phyloP scores from a whole-genome alignment of 2,797 vertebrate species.

The Phoebastria nigripes region DNA sequence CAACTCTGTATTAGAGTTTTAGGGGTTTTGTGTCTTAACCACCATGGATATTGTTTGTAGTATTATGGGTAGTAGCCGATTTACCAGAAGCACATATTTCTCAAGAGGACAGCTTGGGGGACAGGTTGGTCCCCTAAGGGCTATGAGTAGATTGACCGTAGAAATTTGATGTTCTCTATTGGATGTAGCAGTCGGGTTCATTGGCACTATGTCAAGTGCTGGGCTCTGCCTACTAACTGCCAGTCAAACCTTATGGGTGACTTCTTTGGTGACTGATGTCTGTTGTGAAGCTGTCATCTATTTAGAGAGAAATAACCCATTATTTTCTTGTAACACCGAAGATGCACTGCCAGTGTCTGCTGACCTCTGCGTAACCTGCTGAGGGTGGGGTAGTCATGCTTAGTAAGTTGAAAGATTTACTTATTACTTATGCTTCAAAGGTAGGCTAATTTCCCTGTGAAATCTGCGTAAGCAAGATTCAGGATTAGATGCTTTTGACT shows the following conservation, averaged over 20 bases:
- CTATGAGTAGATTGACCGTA: background rate
- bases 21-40: background rate
- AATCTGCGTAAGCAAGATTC: background rate
- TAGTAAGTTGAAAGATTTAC: background rate
- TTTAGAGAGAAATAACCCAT: background rate
- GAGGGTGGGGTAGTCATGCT: background rate
- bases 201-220: background rate
- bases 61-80: background rate
- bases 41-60: background rate
- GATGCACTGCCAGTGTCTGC: background rate
- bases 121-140: background rate
- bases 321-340: background rate
- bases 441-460: conserved; percentile 21
- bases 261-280: background rate
- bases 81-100: background rate
- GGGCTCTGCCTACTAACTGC: background rate
- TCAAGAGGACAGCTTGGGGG: background rate
- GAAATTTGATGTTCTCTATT: background rate
- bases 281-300: background rate
- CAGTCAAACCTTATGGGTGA: background rate
- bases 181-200: background rate
- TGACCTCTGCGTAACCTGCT: background rate
- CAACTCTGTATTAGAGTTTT: background rate
- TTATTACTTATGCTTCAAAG: conserved; percentile 33
- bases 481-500: background rate